A percentile compares a stretch with the other conserved stretches of the same genome.
Evolutionary conservation across 2,888 invertebrate species (phyloP).

Genomic region (Chymomyza fuscimana): DNA sequence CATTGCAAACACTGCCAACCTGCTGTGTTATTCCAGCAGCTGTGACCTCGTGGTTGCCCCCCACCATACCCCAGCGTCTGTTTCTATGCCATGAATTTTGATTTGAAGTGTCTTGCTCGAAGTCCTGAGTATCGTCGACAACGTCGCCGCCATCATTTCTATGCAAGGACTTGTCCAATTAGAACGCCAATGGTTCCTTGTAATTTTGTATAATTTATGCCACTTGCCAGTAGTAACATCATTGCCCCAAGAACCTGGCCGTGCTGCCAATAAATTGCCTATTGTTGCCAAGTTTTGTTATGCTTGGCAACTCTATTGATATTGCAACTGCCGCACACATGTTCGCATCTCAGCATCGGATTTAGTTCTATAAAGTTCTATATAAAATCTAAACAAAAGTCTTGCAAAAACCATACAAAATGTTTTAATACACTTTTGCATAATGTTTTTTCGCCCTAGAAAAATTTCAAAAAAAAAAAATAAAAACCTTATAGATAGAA

Average conservation of each 20-base stretch:
- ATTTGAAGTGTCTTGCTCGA: slow-evolving; percentile 55
- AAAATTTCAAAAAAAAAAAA: neutral
- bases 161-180: slow-evolving; percentile 61
- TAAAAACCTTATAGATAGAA: slow-evolving; percentile 11
- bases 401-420: slow-evolving; percentile 57
- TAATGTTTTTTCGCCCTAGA: slow-evolving; percentile 41
- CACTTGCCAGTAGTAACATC: slow-evolving; percentile 21
- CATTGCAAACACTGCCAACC: slow-evolving; percentile 30
- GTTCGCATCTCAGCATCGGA: slow-evolving; percentile 5
- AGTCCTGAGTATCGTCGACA: neutral
- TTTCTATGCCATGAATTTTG: slow-evolving; percentile 61
- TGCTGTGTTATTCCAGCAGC: slow-evolving; percentile 12
- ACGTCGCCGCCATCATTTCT: slow-evolving; percentile 41
- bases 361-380: slow-evolving; percentile 19
- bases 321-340: slow-evolving; percentile 40
- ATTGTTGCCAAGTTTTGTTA: slow-evolving; percentile 56
- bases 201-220: slow-evolving; percentile 68
- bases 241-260: slow-evolving; percentile 38
- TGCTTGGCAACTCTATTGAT: slow-evolving; percentile 25
- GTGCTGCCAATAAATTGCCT: slow-evolving; percentile 61
- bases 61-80: slow-evolving; percentile 6
- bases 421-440: slow-evolving; percentile 71
- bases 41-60: neutral
- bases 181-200: slow-evolving; percentile 49
- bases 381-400: slow-evolving; percentile 34